Evolutionary conservation across 2,113 vertebrate species (phyloP).

Genomic region (Chlorodrepanis virens): DNA sequence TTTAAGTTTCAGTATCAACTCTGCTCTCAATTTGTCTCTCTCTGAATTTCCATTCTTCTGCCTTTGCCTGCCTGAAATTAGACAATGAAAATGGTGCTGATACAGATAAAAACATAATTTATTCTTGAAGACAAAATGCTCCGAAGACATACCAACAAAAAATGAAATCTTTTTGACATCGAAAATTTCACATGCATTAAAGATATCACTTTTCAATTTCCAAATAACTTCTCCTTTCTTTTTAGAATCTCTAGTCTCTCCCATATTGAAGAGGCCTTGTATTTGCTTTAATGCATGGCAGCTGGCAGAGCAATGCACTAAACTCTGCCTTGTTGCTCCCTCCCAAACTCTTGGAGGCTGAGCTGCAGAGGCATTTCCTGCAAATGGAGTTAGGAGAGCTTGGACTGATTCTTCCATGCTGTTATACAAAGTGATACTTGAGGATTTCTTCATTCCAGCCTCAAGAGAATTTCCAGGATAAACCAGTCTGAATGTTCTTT

Average conservation of each 20-base stretch:
- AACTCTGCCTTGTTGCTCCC: not conserved
- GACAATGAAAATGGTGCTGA: not conserved
- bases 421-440: not conserved
- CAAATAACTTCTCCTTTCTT: not conserved
- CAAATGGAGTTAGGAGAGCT: not conserved
- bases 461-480: not conserved
- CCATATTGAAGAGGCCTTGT: not conserved
- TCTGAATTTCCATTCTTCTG: not conserved
- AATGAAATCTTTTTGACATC: not conserved
- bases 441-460: not conserved
- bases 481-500: not conserved
- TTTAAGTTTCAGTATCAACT: not conserved
- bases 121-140: slow-evolving; percentile 3
- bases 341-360: not conserved
- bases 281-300: not conserved
- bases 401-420: not conserved
- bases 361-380: not conserved
- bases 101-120: not conserved
- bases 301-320: not conserved
- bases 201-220: not conserved
- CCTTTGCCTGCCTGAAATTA: not conserved
- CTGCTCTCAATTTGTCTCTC: not conserved
- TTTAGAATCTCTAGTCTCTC: not conserved
- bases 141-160: not conserved
- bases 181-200: not conserved